Evolutionary conservation across 2,888 invertebrate species (phyloP), one percentile per base, ranked within the genome.

Genomic region (Crioceris asparagi): DNA sequence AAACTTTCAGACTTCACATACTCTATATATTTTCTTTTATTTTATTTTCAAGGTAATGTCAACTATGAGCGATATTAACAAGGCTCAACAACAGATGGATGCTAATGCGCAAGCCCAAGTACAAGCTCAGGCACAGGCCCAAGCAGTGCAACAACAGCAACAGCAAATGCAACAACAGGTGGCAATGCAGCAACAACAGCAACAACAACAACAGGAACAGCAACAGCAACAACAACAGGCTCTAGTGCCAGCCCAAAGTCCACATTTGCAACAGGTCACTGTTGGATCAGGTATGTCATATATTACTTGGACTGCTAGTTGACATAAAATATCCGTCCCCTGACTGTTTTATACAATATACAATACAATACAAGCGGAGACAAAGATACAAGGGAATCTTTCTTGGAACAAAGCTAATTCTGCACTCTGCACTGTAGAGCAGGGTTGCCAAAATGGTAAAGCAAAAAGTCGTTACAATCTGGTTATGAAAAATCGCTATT

Each of bases 151-250:
- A 49, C 57, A 69, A 44, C 75, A 77, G 46, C 50, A 41, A 16
- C 40, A 40, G 19, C 43, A 52, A 17, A 50, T 53, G 32, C 52
- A 54, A 39, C 67, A 77, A 45, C 76, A 73, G 38, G 75, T 74
- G 44, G 74, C 74, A 36, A 64, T 72, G 7, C 70, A 75, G 46
- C 67, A 71, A 46, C 73, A 72, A 42, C 74, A 74, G 36, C 70
- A 66, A 56, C 62, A 48, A 33, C 54, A 54, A 32, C 45, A 41
- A 18, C 47, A 47, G 21, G 46, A 47, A 21, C 49, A 51, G 25
- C 48, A 47, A 31, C 45, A 45, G 23, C 66, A 65, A 57, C 51
- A 69, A 26, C 66, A 66, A 42, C 61, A 62, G 48, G 59, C 63
- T 10, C 40, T 52, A 34, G 53, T 50, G 6, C 47, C 45, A 3